A percentile compares a stretch with the other conserved stretches of the same genome.
Conservation (phyloP, 1,140 invertebrate genomes). For the Zaprionus kolodkinae region DNA sequence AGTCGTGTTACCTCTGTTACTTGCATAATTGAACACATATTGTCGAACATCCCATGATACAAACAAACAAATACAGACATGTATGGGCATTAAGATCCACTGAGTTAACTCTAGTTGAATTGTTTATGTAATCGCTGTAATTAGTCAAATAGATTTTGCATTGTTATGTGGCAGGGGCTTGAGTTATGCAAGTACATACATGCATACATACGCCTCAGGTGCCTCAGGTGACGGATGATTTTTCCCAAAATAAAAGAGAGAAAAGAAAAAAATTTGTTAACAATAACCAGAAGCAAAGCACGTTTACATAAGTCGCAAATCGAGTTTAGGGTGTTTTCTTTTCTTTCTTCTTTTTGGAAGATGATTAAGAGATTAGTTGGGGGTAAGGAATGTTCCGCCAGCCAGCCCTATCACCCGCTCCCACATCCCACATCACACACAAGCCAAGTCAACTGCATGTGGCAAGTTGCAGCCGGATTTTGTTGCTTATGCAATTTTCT, state of each 20-base stretch:
- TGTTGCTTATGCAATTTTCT: conserved; percentile 70
- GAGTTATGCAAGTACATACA: conserved; percentile 3
- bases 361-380: not conserved
- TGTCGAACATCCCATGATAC: not conserved
- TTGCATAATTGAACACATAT: not conserved
- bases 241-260: conserved; percentile 6
- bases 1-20: not conserved
- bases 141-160: conserved; percentile 44
- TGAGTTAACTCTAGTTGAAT: conserved; percentile 29
- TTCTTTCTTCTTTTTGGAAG: not conserved
- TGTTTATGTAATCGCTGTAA: conserved; percentile 55
- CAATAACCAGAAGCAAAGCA: conserved; percentile 76
- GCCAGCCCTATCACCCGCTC: not conserved
- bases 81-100: not conserved
- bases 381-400: not conserved
- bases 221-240: not conserved
- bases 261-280: conserved; percentile 48
- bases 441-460: not conserved
- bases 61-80: not conserved
- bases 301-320: conserved; percentile 59
- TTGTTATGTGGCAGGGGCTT: conserved; percentile 52
- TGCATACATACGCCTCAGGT: not conserved
- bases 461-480: conserved; percentile 24
- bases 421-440: too few relatives aligned
- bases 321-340: not conserved